phyloP scores from a whole-genome alignment of 2,888 invertebrate species.

The Caenorhabditis imperialis region DNA sequence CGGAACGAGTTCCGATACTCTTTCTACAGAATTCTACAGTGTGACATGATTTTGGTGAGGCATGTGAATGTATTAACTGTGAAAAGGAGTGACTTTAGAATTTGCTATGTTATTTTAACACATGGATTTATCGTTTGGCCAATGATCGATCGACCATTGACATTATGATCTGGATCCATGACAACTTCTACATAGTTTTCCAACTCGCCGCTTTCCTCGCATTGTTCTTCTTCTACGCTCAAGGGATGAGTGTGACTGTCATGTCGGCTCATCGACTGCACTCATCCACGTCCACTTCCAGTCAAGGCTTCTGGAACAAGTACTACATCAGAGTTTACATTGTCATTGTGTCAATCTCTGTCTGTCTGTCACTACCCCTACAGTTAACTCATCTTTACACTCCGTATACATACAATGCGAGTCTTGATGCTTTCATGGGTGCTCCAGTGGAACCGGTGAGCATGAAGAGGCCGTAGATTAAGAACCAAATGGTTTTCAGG shows the following conservation, averaged over 20 bases:
- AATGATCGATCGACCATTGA: conserved; percentile 1
- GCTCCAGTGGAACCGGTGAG: neutral
- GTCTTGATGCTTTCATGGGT: neutral
- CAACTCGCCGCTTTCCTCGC: neutral
- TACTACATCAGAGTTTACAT: too few relatives aligned
- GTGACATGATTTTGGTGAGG: conserved; percentile 14
- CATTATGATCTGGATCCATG: conserved; percentile 1
- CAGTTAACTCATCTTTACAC: neutral
- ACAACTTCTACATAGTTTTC: neutral
- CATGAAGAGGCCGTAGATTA: too few relatives aligned
- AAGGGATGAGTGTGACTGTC: conserved; percentile 4
- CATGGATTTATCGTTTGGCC: neutral
- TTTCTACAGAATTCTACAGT: conserved; percentile 16
- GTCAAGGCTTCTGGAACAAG: neutral
- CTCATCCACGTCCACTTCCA: neutral
- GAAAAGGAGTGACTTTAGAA: too few relatives aligned
- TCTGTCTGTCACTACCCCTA: neutral
- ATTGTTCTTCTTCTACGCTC: conserved; percentile 4
- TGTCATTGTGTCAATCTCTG: neutral
- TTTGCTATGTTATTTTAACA: conserved; percentile 1
- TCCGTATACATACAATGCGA: neutral
- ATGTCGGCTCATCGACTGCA: conserved; percentile 5
- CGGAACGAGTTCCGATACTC: conserved; percentile 3
- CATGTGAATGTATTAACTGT: too few relatives aligned
- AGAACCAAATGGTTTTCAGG: neutral